Conservation (phyloP, 2,113 vertebrate genomes). For the Varanus salvator region DNA sequence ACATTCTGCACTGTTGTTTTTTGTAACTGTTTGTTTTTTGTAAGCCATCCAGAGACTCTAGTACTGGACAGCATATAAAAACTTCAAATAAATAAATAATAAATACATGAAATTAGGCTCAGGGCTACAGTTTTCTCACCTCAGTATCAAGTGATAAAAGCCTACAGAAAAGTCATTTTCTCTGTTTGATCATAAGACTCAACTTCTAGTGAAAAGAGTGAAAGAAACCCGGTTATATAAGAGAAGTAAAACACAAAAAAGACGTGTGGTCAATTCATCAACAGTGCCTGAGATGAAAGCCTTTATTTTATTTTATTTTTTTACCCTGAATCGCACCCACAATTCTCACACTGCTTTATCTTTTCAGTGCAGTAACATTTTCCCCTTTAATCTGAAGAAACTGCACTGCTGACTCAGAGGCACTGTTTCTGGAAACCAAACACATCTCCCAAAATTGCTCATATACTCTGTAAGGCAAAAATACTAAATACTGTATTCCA, state of each 20-base stretch:
- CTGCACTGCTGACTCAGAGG: constrained; percentile 69
- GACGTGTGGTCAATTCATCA: constrained; percentile 60
- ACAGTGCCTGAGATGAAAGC: constrained; percentile 60
- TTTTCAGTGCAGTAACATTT: constrained; percentile 61
- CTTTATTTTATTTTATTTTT: constrained; percentile 55
- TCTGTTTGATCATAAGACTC: neutral
- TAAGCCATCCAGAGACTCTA: too few relatives aligned
- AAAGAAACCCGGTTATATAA: constrained; percentile 55
- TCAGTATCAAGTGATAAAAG: neutral
- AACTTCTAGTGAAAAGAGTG: constrained; percentile 40
- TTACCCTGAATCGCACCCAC: constrained; percentile 66
- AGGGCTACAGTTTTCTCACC: neutral
- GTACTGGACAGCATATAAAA: too few relatives aligned
- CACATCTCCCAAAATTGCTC: constrained; percentile 52
- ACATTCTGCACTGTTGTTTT: neutral
- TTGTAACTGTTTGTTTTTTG: too few relatives aligned
- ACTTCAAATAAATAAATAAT: too few relatives aligned
- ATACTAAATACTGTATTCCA: constrained; percentile 50
- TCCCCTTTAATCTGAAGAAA: constrained; percentile 54
- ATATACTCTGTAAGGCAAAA: constrained; percentile 68
- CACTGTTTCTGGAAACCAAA: constrained; percentile 69
- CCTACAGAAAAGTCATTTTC: neutral
- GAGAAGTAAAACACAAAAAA: constrained; percentile 67
- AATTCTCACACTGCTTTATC: constrained; percentile 73
- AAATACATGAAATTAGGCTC: neutral